Conservation (phyloP, 2,888 invertebrate genomes). For the Oscheius sp. region DNA sequence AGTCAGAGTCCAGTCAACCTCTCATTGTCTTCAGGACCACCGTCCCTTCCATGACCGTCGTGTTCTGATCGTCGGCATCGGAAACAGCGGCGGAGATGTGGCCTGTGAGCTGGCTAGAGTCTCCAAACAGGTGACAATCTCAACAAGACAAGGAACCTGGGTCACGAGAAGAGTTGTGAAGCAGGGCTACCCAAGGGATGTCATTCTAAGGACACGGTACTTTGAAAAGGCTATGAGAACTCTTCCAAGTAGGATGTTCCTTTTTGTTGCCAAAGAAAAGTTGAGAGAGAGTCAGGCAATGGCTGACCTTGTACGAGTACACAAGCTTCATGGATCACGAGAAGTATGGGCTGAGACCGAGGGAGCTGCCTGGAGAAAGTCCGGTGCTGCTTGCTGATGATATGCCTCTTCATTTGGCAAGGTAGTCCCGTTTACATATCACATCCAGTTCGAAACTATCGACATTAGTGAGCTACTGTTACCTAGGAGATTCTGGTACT, state of each 20-base stretch:
- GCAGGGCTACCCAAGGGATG: slow-evolving; percentile 38
- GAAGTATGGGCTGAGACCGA: slow-evolving; percentile 33
- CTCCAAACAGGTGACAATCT: slow-evolving; percentile 43
- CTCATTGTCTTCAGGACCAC: slow-evolving; percentile 17
- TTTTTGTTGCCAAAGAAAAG: not conserved
- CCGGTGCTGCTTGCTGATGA: slow-evolving; percentile 40
- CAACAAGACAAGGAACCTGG: slow-evolving; percentile 38
- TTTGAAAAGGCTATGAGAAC: slow-evolving; percentile 16
- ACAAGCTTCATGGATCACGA: slow-evolving; percentile 35
- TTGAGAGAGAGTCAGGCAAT: slow-evolving; percentile 16
- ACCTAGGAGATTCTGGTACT: too few species aligned
- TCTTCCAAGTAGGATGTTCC: slow-evolving; percentile 20
- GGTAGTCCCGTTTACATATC: not conserved
- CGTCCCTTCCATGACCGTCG: slow-evolving; percentile 25
- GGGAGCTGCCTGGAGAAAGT: slow-evolving; percentile 34
- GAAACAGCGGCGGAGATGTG: slow-evolving; percentile 75
- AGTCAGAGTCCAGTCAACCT: not conserved
- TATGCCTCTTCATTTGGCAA: slow-evolving; percentile 32
- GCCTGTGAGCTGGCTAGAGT: slow-evolving; percentile 73
- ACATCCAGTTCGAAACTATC: too few species aligned
- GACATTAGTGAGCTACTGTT: not conserved
- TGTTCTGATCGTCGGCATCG: slow-evolving; percentile 75
- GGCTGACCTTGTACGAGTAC: slow-evolving; percentile 25
- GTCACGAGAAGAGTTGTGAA: slow-evolving; percentile 33
- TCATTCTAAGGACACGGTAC: slow-evolving; percentile 31